These are phyloP conservation scores for Brachionus calyciflorus DNA, from an alignment of 1,140 invertebrate species.

Conservation along the genomic window DNA sequence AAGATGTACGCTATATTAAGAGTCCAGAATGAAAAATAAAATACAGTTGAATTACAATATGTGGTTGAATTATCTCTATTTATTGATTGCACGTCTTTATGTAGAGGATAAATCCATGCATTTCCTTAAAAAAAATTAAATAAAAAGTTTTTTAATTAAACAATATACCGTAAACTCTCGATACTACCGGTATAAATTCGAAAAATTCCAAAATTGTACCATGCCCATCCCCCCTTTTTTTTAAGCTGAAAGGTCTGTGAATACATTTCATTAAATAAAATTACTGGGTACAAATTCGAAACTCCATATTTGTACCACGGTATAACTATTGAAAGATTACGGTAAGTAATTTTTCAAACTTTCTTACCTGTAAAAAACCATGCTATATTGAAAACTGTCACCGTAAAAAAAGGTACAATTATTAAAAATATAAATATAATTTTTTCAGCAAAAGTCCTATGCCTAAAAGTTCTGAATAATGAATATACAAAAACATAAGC, in stretches of 20 bases:
- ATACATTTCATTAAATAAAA: too few species aligned
- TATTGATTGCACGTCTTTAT: constrained; percentile 22
- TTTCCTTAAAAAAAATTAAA: constrained; percentile 5
- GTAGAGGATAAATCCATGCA: constrained; percentile 20
- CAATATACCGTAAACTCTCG: too few species aligned
- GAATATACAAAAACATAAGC: not conserved
- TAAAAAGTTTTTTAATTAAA: not conserved
- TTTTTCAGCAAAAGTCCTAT: constrained; percentile 19
- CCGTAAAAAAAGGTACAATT: not conserved
- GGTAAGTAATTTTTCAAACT: not conserved
- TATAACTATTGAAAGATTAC: too few species aligned
- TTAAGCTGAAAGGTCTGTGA: too few species aligned
- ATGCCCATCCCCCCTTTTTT: too few species aligned
- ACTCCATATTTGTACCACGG: too few species aligned
- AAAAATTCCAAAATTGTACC: not conserved
- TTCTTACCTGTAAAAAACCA: constrained; percentile 45
- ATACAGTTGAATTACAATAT: constrained; percentile 21
- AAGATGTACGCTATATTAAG: constrained; percentile 33
- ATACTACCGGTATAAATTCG: not conserved
- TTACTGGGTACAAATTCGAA: too few species aligned
- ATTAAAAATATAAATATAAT: not conserved
- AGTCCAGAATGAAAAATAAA: constrained; percentile 38
- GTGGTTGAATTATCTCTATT: not conserved
- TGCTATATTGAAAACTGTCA: constrained; percentile 34
- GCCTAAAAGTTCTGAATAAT: constrained; percentile 17